phyloP scores from a whole-genome alignment of 2,797 vertebrate species.

The Loris lydekkerianus region DNA sequence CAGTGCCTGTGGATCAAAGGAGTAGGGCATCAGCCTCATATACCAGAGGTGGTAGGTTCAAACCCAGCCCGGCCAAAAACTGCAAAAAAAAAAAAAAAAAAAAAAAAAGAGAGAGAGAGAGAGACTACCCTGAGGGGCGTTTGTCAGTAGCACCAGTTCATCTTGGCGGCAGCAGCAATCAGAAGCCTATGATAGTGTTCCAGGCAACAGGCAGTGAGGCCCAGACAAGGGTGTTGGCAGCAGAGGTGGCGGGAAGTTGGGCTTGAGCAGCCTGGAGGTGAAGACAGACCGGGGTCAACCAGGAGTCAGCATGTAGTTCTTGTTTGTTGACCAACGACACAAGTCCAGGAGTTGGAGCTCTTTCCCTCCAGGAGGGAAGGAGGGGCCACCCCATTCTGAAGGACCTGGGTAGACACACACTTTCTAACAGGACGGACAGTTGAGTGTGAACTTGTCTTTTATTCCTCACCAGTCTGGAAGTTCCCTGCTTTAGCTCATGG shows the following conservation, averaged over 20 bases:
- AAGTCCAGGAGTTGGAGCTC: background rate
- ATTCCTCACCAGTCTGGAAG: background rate
- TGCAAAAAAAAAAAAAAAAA: no score
- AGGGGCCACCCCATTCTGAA: background rate
- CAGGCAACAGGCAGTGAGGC: background rate
- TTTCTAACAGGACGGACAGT: background rate
- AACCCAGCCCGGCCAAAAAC: no score
- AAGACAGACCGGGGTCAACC: background rate
- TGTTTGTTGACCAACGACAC: background rate
- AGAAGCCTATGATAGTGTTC: background rate
- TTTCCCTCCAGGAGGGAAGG: background rate
- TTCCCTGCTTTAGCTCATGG: background rate
- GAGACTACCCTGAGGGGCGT: background rate
- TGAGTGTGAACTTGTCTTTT: background rate
- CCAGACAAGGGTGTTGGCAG: background rate
- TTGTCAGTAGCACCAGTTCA: background rate
- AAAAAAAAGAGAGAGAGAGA: background rate
- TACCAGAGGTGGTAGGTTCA: no score
- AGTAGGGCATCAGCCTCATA: no score
- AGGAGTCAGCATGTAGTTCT: background rate
- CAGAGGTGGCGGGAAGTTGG: background rate
- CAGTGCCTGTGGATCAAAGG: no score
- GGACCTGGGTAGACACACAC: background rate
- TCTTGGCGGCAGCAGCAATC: background rate
- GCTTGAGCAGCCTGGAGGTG: background rate